Conservation (phyloP, 92 coral and sea anemone species). For the Parazoanthus atlanticus region DNA sequence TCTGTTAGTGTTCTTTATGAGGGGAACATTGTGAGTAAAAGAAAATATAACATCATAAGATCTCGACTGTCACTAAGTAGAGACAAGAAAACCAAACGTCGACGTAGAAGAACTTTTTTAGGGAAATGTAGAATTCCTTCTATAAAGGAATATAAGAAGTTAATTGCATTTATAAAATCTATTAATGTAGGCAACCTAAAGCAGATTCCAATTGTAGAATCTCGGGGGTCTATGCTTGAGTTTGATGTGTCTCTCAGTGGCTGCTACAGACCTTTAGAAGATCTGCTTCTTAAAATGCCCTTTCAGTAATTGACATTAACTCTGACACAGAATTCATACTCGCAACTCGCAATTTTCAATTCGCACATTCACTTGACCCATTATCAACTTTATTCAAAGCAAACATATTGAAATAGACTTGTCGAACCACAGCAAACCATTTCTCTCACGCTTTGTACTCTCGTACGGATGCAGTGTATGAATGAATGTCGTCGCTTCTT, state of each 20-base stretch:
- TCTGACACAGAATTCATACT: too few species aligned
- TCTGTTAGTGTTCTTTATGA: slow-evolving; percentile 57
- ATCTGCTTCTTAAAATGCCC: slow-evolving; percentile 39
- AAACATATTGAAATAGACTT: too few species aligned
- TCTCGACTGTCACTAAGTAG: slow-evolving; percentile 37
- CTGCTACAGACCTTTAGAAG: slow-evolving; percentile 52
- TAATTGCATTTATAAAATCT: slow-evolving; percentile 36
- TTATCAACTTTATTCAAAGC: too few species aligned
- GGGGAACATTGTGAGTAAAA: slow-evolving; percentile 56
- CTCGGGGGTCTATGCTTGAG: too few species aligned
- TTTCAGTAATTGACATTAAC: too few species aligned
- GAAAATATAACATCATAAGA: slow-evolving; percentile 52
- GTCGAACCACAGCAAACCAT: too few species aligned
- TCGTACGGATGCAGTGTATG: too few species aligned
- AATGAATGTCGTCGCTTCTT: too few species aligned
- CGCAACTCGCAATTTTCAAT: too few species aligned
- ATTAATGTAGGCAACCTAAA: slow-evolving; percentile 43
- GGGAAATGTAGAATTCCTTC: slow-evolving; percentile 42
- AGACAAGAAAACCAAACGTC: slow-evolving; percentile 33
- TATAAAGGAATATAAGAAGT: slow-evolving; percentile 44
- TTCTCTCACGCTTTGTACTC: too few species aligned
- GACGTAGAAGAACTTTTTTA: slow-evolving; percentile 41
- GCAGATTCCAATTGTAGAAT: slow-evolving; percentile 46
- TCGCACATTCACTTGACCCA: too few species aligned
- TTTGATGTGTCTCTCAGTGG: slow-evolving; percentile 45